A percentile compares a stretch with the other conserved stretches of the same genome.
phyloP scores from a whole-genome alignment of 1,140 invertebrate genomes.

The Aethina tumida region DNA sequence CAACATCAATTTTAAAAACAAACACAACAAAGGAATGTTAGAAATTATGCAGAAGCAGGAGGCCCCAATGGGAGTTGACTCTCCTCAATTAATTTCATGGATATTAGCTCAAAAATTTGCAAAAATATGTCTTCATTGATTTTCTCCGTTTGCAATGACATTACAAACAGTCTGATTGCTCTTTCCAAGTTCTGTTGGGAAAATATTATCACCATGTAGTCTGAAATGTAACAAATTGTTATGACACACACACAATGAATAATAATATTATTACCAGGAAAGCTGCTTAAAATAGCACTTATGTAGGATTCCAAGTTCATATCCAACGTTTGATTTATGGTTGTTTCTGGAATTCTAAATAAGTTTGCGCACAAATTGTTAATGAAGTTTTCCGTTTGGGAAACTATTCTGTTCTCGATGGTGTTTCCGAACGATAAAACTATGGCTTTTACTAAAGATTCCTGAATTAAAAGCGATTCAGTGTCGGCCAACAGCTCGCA shows the following conservation, averaged over 20 bases:
- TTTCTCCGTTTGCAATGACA: conserved; percentile 29
- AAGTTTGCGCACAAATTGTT: conserved; percentile 20
- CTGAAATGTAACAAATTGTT: conserved; percentile 17
- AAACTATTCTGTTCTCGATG: conserved; percentile 22
- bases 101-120: conserved; percentile 31
- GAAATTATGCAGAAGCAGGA: conserved; percentile 16
- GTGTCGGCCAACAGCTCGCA: conserved; percentile 30
- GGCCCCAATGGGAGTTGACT: conserved; percentile 18
- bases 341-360: conserved; percentile 19
- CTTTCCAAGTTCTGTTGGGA: conserved; percentile 19
- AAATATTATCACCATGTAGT: conserved; percentile 20
- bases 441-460: conserved; percentile 30
- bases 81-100: conserved; percentile 26
- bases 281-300: conserved; percentile 12
- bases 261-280: conserved; percentile 20
- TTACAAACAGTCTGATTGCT: conserved; percentile 21
- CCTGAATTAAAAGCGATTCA: conserved; percentile 25
- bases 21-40: too few relatives aligned
- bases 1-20: too few relatives aligned
- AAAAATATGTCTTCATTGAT: conserved; percentile 32
- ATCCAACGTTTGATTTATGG: conserved; percentile 14
- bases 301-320: conserved; percentile 26
- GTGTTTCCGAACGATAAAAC: conserved; percentile 24
- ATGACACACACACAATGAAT: background rate
- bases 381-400: conserved; percentile 14